Evolutionary conservation across 2,113 vertebrate genomes (phyloP).

Genomic region (Ciconia boyciana): DNA sequence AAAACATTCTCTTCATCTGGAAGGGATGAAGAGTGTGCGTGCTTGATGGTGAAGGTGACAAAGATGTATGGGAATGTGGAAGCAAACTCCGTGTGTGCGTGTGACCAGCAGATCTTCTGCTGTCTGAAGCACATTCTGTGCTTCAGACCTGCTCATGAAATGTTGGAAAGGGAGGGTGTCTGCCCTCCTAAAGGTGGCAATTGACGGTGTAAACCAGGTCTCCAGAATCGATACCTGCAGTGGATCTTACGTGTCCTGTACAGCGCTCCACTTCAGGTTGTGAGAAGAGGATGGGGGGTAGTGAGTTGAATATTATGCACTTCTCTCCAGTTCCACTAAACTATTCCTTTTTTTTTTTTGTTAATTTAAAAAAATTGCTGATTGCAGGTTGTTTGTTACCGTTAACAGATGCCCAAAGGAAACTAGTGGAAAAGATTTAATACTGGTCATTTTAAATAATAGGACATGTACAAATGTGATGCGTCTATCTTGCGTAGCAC

Average conservation of each 20-base stretch:
- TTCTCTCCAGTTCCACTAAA: background rate
- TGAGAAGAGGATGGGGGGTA: background rate
- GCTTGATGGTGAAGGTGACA: background rate
- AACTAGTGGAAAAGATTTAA: background rate
- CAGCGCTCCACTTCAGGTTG: background rate
- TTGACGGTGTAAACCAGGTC: background rate
- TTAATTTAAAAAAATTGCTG: background rate
- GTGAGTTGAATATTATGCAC: background rate
- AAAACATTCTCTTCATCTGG: background rate
- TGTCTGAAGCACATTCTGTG: background rate
- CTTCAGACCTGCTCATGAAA: background rate
- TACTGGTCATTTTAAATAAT: background rate
- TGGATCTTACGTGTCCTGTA: background rate
- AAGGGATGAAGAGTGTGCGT: background rate
- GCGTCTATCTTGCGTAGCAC: background rate
- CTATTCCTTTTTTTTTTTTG: background rate
- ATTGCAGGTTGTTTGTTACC: background rate
- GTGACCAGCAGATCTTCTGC: background rate
- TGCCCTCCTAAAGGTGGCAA: background rate
- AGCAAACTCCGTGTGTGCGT: background rate
- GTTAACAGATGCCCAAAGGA: background rate
- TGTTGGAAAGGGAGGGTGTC: background rate
- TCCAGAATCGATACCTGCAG: background rate
- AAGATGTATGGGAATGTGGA: background rate
- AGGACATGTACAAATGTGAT: rapidly evolving